These are phyloP conservation scores for Carabus problematicus DNA, from an alignment of 2,888 invertebrate species.

Conservation along the genomic window DNA sequence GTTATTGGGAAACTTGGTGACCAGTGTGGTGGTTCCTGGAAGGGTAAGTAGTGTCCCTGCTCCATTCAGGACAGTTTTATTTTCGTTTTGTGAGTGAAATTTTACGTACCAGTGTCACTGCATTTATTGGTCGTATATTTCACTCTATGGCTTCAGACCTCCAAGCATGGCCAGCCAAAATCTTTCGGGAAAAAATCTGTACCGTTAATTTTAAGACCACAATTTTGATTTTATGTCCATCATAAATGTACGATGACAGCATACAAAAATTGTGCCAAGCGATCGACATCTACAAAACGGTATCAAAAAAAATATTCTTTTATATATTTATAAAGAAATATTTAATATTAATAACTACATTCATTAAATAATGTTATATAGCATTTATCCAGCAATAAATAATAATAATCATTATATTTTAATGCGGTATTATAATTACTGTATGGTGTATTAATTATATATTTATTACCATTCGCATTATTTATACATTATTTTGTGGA, in stretches of 20 bases:
- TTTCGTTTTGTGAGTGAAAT: conserved; percentile 29
- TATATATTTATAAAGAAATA: no score
- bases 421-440: no score
- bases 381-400: no score
- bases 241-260: conserved; percentile 31
- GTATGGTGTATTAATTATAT: no score
- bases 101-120: conserved; percentile 27
- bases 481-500: no score
- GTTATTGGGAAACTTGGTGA: conserved; percentile 9
- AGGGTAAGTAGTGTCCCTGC: conserved; percentile 15
- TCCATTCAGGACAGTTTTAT: conserved; percentile 17
- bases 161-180: conserved; percentile 28
- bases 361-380: no score
- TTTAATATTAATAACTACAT: no score
- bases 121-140: conserved; percentile 39
- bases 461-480: no score
- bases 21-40: conserved; percentile 18
- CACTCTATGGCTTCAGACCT: conserved; percentile 18
- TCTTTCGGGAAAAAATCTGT: conserved; percentile 10
- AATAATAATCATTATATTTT: no score
- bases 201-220: conserved; percentile 34
- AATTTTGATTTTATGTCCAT: conserved; percentile 7
- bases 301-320: background rate
- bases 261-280: conserved; percentile 7
- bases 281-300: background rate